phyloP scores from a whole-genome alignment of 2,797 vertebrate species.

The Heliangelus exortis region DNA sequence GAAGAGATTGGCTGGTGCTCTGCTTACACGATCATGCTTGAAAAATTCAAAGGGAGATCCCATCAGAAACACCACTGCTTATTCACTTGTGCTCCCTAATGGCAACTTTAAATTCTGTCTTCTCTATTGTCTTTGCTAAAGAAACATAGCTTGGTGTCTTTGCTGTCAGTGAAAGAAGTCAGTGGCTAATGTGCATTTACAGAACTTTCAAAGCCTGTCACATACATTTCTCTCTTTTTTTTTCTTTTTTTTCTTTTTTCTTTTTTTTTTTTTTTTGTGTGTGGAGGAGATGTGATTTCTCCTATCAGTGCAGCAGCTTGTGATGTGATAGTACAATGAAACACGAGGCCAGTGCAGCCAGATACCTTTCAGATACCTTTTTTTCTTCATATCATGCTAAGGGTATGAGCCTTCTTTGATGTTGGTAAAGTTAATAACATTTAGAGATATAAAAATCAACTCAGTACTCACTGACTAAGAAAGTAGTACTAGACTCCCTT shows the following conservation, averaged over 20 bases:
- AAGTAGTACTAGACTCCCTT: not conserved
- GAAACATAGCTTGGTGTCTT: not conserved
- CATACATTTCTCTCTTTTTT: not conserved
- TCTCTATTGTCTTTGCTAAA: conserved; percentile 46
- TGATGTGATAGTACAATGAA: conserved; percentile 52
- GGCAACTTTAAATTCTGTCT: conserved; percentile 56
- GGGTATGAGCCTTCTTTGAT: conserved; percentile 32
- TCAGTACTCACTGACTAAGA: not conserved
- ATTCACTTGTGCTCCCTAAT: conserved; percentile 61
- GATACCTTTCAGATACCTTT: not conserved
- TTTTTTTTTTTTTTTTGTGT: not conserved
- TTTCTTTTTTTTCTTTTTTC: not conserved
- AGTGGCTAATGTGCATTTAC: not conserved
- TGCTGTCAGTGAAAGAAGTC: conserved; percentile 10
- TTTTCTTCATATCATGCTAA: conserved; percentile 10
- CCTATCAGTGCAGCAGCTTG: conserved; percentile 32
- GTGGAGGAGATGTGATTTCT: not conserved
- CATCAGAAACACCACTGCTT: conserved; percentile 17
- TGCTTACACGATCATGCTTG: not conserved
- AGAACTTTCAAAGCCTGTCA: conserved; percentile 25
- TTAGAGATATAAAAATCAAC: conserved; percentile 49
- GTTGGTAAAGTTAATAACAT: conserved; percentile 6
- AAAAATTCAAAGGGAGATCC: conserved; percentile 22
- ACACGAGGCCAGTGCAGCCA: conserved; percentile 30
- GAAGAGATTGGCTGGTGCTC: not conserved